These are phyloP conservation scores for Pemphredon lugubris DNA, from an alignment of 2,888 invertebrate genomes.

Conservation along the genomic window DNA sequence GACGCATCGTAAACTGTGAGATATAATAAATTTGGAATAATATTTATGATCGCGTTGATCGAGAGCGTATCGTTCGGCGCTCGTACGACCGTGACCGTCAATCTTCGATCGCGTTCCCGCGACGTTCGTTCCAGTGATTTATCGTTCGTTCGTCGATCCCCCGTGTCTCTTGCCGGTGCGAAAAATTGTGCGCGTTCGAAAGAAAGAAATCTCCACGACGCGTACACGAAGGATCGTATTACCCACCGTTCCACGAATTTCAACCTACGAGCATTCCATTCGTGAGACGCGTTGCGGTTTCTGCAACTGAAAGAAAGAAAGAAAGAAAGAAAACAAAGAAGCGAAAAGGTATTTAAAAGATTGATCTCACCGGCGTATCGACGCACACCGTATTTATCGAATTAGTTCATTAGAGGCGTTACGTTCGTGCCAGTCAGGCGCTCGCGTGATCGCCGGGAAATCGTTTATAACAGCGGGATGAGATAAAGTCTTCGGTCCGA, in stretches of 20 bases:
- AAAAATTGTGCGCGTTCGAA: no score
- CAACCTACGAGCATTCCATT: not conserved
- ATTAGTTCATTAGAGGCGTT: not conserved
- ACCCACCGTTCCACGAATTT: constrained; percentile 4
- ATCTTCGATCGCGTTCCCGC: not conserved
- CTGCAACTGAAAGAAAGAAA: not conserved
- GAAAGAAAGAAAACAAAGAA: no score
- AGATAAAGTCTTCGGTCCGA: no score
- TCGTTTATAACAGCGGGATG: no score
- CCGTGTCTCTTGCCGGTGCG: not conserved
- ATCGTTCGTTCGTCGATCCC: not conserved
- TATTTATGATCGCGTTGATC: no score
- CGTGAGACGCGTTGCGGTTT: not conserved
- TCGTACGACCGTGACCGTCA: constrained; percentile 1
- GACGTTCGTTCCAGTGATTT: constrained; percentile 10
- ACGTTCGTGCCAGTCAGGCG: not conserved
- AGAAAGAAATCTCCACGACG: not conserved
- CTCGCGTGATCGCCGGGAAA: no score
- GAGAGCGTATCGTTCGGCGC: not conserved
- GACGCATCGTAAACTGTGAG: no score
- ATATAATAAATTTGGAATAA: no score
- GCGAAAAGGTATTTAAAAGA: constrained; percentile 48
- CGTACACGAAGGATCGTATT: constrained; percentile 16
- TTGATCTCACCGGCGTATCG: constrained; percentile 15
- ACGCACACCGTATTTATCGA: constrained; percentile 11